Conservation (phyloP, 2,113 vertebrate genomes). For the Tichodroma muraria region DNA sequence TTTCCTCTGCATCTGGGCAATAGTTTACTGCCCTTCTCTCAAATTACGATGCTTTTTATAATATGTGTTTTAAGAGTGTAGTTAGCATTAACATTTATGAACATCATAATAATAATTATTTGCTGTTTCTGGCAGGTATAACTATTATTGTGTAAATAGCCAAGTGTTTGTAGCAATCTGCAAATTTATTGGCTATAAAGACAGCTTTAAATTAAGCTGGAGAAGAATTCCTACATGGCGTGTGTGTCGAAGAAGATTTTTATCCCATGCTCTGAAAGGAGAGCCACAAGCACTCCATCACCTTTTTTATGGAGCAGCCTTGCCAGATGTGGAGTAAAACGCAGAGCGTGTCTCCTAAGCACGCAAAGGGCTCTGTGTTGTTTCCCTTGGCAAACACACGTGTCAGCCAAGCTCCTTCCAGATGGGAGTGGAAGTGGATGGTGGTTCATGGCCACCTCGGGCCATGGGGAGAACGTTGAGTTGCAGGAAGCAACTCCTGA, state of each 20-base stretch:
- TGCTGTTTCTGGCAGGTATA: neutral
- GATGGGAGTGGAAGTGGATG: neutral
- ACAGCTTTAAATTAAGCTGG: neutral
- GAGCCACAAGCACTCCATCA: conserved; percentile 23
- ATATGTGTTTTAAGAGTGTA: neutral
- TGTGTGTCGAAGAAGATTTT: neutral
- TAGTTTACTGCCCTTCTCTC: conserved; percentile 2
- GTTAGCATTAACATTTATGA: conserved; percentile 30
- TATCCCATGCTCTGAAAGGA: neutral
- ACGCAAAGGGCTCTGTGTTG: neutral
- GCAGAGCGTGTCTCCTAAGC: rapidly evolving
- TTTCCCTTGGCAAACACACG: neutral
- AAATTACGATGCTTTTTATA: neutral
- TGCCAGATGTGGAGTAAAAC: conserved; percentile 1
- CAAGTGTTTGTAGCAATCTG: neutral
- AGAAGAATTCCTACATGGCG: neutral
- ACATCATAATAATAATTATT: neutral
- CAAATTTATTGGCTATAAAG: conserved; percentile 34
- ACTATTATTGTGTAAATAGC: neutral
- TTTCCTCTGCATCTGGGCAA: neutral
- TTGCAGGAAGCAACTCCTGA: neutral
- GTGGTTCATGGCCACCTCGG: neutral
- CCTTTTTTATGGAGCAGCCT: conserved; percentile 27
- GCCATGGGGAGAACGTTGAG: rapidly evolving
- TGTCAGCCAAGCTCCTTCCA: neutral